Evolutionary conservation across 2,888 invertebrate species (phyloP), one percentile per base, ranked within the genome.

Genomic region (Trichopria drosophilae): DNA sequence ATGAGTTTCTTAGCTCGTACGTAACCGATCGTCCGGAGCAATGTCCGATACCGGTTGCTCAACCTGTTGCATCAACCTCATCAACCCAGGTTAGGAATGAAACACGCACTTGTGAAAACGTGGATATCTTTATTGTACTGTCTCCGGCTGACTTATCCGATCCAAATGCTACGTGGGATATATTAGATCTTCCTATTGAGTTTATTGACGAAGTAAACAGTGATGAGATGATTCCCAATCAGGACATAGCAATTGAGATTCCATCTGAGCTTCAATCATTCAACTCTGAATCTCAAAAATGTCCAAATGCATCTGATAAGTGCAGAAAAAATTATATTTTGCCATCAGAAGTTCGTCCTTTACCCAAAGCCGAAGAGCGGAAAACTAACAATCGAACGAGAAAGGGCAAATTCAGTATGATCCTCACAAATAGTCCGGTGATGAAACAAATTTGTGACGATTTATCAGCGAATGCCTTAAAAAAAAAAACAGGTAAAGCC

Each of bases 11-110:
- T n/a, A n/a, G n/a, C n/a, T n/a, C n/a, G n/a, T n/a, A n/a, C n/a
- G n/a, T n/a, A n/a, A 55, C 57, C 13, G 55, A 58, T 45, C 47
- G 51, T 31, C 46, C 50, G 6, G 10, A 20, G 31, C 16, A 12
- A 26, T 37, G 2, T n/a, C n/a, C n/a, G n/a, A n/a, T n/a, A n/a
- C n/a, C n/a, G n/a, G n/a, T n/a, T n/a, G n/a, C n/a, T 19, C 41
- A 29, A 19, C 15, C 5, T 29, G 1, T 31, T 31, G 2, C n/a
- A 15, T n/a, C n/a, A n/a, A n/a, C n/a, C n/a, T n/a, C n/a, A n/a
- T n/a, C n/a, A n/a, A n/a, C n/a, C n/a, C n/a, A 22, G 31, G 16
- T 22, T 3, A 15, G 22, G 31, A 5, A 13, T 1, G 20, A 19
- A 29, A 41, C 12, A 15, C 15, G 10, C 22, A 19, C 12, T 18